Evolutionary conservation across 2,113 vertebrate species (phyloP).

Genomic region (Mugil cephalus): DNA sequence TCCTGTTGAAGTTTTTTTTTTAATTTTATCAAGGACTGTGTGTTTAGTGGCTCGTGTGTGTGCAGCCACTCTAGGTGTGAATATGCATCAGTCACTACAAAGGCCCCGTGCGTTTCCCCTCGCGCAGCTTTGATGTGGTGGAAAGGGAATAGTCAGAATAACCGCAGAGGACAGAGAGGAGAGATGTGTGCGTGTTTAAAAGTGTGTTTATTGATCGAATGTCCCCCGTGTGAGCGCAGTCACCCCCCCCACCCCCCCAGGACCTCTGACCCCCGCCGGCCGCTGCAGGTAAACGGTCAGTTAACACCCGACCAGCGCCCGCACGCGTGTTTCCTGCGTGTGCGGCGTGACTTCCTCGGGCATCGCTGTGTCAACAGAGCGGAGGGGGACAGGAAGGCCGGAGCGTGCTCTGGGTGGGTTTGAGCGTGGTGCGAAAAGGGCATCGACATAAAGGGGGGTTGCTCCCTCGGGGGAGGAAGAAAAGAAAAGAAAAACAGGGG

Average conservation of each 20-base stretch:
- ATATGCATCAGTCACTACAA: conserved; percentile 73
- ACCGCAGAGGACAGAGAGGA: conserved; percentile 44
- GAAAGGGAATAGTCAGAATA: conserved; percentile 49
- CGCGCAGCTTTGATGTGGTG: conserved; percentile 64
- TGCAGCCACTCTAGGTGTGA: conserved; percentile 52
- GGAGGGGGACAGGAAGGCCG: conserved; percentile 59
- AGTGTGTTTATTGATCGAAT: conserved; percentile 49
- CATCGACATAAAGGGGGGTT: not conserved
- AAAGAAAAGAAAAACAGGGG: conserved; percentile 7
- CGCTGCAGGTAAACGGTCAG: conserved; percentile 52
- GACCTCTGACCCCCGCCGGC: conserved; percentile 48
- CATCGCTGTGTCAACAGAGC: conserved; percentile 76
- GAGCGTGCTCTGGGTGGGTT: conserved; percentile 36
- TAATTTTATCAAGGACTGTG: conserved; percentile 50
- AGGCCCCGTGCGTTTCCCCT: conserved; percentile 26
- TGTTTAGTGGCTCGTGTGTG: conserved; percentile 26
- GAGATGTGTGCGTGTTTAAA: conserved; percentile 29
- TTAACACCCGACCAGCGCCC: conserved; percentile 23
- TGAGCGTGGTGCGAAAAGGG: conserved; percentile 23
- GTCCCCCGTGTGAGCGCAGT: conserved; percentile 5
- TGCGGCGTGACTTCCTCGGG: conserved; percentile 64
- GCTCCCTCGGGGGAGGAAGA: not conserved
- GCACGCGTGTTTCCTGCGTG: conserved; percentile 52
- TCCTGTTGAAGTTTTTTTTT: conserved; percentile 15
- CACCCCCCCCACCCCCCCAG: not conserved